These are phyloP conservation scores for Xyrauchen texanus DNA, from an alignment of 2,113 vertebrate genomes.

Conservation along the genomic window DNA sequence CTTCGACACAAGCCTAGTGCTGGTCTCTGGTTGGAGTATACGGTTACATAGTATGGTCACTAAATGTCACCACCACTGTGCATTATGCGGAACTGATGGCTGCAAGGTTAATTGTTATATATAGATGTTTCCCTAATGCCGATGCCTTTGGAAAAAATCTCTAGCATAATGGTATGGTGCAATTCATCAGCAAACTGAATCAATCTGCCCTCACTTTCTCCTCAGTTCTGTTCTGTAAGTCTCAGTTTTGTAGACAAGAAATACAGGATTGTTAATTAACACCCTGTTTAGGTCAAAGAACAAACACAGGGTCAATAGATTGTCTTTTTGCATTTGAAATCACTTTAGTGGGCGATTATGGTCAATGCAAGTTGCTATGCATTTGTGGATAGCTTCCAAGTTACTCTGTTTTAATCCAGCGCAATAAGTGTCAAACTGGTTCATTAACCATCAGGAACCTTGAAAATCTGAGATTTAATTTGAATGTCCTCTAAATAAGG, in stretches of 20 bases:
- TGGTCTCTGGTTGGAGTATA: background rate
- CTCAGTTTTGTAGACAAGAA: constrained; percentile 24
- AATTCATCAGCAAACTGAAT: constrained; percentile 47
- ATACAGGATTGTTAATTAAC: constrained; percentile 45
- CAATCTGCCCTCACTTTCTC: constrained; percentile 46
- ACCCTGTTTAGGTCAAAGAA: constrained; percentile 37
- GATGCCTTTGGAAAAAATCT: constrained; percentile 48
- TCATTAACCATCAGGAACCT: constrained; percentile 12
- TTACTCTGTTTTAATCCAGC: background rate
- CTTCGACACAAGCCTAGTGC: background rate
- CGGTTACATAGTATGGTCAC: too few relatives aligned
- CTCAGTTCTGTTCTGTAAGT: background rate
- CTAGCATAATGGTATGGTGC: constrained; percentile 30
- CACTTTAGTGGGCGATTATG: background rate
- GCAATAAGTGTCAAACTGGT: too few relatives aligned
- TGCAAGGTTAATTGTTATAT: constrained; percentile 46
- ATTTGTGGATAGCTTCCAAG: constrained; percentile 1
- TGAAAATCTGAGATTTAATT: constrained; percentile 17
- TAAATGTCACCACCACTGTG: background rate
- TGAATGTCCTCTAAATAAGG: constrained; percentile 28
- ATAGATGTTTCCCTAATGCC: constrained; percentile 38
- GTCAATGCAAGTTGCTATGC: constrained; percentile 18
- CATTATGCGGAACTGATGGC: constrained; percentile 23
- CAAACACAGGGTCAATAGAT: constrained; percentile 27
- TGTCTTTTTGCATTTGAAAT: constrained; percentile 33